These are phyloP conservation scores for human (Homo sapiens) DNA, from an alignment of 2,113 vertebrate species.

Conservation along the genomic window GRCh38 chr3:81831501-81832000, in stretches of 20 bases:
- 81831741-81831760: neutral
- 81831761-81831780: neutral
- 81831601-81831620: neutral
- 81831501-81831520: neutral
- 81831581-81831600: neutral
- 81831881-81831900: neutral
- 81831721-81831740: neutral
- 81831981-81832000: neutral
- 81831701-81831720: neutral
- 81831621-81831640: conserved; percentile 5
- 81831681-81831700: too few relatives aligned
- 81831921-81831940: neutral
- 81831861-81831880: neutral
- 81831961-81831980: neutral
- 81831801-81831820: neutral
- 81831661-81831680: neutral
- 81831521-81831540: neutral
- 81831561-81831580: neutral
- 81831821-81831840: neutral
- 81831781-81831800: neutral
- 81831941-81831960: neutral
- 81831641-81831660: conserved; percentile 41
- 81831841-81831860: neutral
- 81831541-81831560: neutral
- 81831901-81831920: neutral